Percentiles rank a stretch among this genome's conserved stretches.
Evolutionary conservation across 2,888 invertebrate species (phyloP).

Genomic region (Hypolimnas misippus): DNA sequence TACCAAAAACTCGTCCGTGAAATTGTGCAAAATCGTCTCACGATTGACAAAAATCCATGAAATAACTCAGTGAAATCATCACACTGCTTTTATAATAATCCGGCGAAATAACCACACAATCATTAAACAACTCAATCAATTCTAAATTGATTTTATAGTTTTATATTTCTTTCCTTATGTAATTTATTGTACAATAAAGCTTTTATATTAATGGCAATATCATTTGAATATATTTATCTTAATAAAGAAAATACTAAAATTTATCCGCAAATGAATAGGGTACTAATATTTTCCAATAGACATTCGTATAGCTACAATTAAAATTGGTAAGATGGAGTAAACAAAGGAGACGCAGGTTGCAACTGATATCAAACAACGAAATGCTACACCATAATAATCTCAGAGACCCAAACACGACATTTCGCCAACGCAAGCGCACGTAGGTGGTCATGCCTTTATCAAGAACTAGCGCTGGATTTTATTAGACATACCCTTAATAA

Average conservation of each 20-base stretch:
- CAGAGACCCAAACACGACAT: conserved; percentile 54
- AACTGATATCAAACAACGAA: conserved; percentile 35
- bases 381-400: conserved; percentile 58
- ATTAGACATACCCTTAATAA: conserved; percentile 68
- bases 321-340: conserved; percentile 11
- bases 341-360: conserved; percentile 29
- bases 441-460: conserved; percentile 78
- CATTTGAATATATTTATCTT: not conserved
- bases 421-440: conserved; percentile 65
- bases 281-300: not conserved
- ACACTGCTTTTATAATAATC: too few relatives aligned
- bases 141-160: not conserved
- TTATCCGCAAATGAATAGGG: too few relatives aligned
- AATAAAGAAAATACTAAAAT: too few relatives aligned
- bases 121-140: too few relatives aligned
- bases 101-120: too few relatives aligned
- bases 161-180: not conserved
- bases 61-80: too few relatives aligned
- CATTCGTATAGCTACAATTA: conserved; percentile 9
- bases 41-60: too few relatives aligned
- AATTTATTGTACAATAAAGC: not conserved
- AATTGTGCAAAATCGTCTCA: too few relatives aligned
- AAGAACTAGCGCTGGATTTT: conserved; percentile 58
- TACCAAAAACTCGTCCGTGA: not conserved
- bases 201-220: not conserved